Evolutionary conservation across 2,888 invertebrate genomes (phyloP), one percentile per base, ranked within the genome.

Genomic region (Phrixothrix hirtus): DNA sequence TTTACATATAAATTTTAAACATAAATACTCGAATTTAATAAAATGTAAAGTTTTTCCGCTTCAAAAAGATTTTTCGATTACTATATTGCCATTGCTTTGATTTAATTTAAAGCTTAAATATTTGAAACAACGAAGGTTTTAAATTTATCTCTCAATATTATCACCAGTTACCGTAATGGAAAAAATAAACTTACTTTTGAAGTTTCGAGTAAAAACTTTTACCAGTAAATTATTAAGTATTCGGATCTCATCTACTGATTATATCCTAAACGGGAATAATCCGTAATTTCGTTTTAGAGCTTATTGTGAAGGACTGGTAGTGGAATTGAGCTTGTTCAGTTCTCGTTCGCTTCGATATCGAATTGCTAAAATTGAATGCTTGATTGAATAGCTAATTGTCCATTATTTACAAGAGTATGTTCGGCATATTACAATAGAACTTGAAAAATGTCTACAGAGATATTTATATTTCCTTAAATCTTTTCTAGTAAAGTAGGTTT

Each of bases 341-440:
- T 12, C 34, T 15, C 44, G 11, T 44, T 15, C 16, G 44, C 26
- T 35, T 34, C 35, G 25, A 44, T 44, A 35, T 44, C 27, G 44
- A 35, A 34, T 44, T 44, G 27, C 11, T 25, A 16, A 44, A 34
- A 44, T 44, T 44, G 44, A 44, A 44, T 34, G 35, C 13, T 35
- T 44, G 44, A 35, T 44, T 44, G 35, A 32, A 15, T 27, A 35
- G 16, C 25, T 44, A 44, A 44, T 44, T 34, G 35, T 29, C 27
- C 27, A 35, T 44, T 44, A 44, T 44, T 35, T 42, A 42, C 10
- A 27, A 38, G n/a, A 30, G 12, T 17, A 11, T 30, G 30, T 17
- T 30, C 29, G 41, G 41, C 16, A 10, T 3, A 12, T 11, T 31
- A 41, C 41, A 41, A 41, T 41, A 29, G 10, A 31, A 31, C 30